Conservation (phyloP, 2,113 vertebrate species). For the Zingel zingel region DNA sequence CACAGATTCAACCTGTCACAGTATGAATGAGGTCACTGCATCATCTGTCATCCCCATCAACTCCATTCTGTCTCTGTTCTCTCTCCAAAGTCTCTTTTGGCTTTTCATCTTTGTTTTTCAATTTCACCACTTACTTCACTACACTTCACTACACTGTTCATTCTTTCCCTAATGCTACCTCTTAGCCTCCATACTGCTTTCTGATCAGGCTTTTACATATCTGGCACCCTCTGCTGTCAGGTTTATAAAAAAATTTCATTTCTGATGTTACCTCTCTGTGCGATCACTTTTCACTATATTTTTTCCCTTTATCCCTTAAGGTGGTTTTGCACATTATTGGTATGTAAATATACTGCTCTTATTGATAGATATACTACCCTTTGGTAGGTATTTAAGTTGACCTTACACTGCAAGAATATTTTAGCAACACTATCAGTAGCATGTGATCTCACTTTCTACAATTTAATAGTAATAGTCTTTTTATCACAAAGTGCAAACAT, state of each 20-base stretch:
- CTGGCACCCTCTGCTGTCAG: slow-evolving; percentile 71
- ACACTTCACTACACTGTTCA: not conserved
- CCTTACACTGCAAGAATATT: not conserved
- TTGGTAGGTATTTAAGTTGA: not conserved
- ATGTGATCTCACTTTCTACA: slow-evolving; percentile 21
- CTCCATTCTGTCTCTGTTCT: not conserved
- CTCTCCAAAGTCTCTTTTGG: not conserved
- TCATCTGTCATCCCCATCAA: slow-evolving; percentile 27
- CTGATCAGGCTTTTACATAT: slow-evolving; percentile 25
- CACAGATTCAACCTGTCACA: slow-evolving; percentile 41
- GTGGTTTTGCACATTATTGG: not conserved
- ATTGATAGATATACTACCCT: not conserved
- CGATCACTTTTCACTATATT: not conserved
- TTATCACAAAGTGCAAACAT: slow-evolving; percentile 21
- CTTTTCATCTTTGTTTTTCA: not conserved
- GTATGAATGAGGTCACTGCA: slow-evolving; percentile 34
- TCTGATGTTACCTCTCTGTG: not conserved
- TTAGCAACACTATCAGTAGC: slow-evolving; percentile 2
- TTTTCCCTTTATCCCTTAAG: not conserved
- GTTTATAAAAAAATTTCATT: slow-evolving; percentile 8
- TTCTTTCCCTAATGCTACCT: not conserved
- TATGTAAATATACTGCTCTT: too few relatives aligned
- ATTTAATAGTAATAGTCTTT: slow-evolving; percentile 5
- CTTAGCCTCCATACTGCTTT: not conserved
- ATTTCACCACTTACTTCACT: not conserved